phyloP scores from a whole-genome alignment of 2,797 vertebrate genomes.

The Sebastes melanostomus region DNA sequence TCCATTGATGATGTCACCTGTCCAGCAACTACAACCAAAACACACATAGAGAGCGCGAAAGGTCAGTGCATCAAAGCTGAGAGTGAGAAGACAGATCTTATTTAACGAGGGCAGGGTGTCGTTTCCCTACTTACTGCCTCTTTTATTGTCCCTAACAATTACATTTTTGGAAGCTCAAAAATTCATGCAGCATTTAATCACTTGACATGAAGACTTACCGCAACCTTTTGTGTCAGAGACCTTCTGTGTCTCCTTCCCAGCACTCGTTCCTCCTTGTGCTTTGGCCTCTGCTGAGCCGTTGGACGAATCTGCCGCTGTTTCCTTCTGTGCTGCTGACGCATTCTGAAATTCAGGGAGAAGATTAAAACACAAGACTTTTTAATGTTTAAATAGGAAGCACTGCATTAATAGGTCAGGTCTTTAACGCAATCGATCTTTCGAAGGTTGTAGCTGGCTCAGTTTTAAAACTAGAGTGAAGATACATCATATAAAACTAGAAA shows the following conservation, averaged over 20 bases:
- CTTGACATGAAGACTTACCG: slow-evolving; percentile 18
- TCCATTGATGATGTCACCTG: slow-evolving; percentile 6
- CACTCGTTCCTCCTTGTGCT: slow-evolving; percentile 1
- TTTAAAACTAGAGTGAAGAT: no score
- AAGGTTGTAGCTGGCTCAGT: no score
- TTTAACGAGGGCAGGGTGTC: neutral
- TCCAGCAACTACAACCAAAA: slow-evolving; percentile 24
- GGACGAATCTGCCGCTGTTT: slow-evolving; percentile 12
- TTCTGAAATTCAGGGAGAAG: slow-evolving; percentile 26
- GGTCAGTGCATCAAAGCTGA: neutral
- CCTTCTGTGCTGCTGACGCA: slow-evolving; percentile 2
- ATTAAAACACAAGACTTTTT: neutral
- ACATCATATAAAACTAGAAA: no score
- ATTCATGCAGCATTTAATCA: neutral
- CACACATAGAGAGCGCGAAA: neutral
- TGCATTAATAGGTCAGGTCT: neutral
- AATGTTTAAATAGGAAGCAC: neutral
- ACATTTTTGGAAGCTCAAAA: neutral
- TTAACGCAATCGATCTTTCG: no score
- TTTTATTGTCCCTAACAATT: neutral
- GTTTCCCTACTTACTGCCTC: neutral
- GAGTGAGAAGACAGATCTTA: neutral
- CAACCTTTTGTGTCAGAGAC: neutral
- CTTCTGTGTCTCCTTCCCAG: slow-evolving; percentile 6
- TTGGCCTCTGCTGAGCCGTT: slow-evolving; percentile 9